Evolutionary conservation across 2,113 vertebrate genomes (phyloP), one percentile per base, ranked within the genome.

Genomic region (Chamaetylas fuelleborni): DNA sequence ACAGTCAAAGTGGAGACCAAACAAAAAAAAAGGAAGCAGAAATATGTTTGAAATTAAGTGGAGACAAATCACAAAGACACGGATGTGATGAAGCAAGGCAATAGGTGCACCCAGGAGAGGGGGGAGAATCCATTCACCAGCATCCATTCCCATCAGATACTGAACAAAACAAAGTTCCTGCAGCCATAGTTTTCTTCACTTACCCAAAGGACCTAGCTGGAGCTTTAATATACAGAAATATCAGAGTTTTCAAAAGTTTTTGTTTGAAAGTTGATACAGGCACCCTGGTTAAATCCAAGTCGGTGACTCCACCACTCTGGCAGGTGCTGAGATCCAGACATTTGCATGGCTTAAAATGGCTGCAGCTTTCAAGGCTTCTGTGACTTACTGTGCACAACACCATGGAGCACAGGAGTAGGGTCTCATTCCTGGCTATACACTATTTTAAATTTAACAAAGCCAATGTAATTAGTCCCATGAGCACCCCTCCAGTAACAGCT

Each of bases 381-480:
- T 36, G 92, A 88, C 58, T 90, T 65, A 71, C 0, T 79, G 93
- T 38, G 69, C 73, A 36, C 62, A 79, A 24, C 83, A 86, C 47
- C 88, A 77, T 0, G 40, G n/a, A 62, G 85, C n/a, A 5, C 42
- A 48, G 70, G 76, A 79, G 67, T 88, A 86, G 93, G 62, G 88
- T 93, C 95, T 89, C 88, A 34, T 95, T 92, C 88, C 67, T 69
- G 83, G 38, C 64, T 94, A 84, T 83, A 90, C 79, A 60, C 92
- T 95, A 95, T 70, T 81, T 94, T 87, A 96, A 95, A 96, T 95
- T 77, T 90, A 93, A 96, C 96, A 96, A 92, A 97, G 92, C 67
- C 95, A 88, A 84, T 4, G n/a, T 95, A 96, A 97, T 96, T 92
- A 72, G 92, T 97, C 97, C 93, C 97, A 85, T 1, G 86, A 97